Evolutionary conservation across 2,113 vertebrate species (phyloP).

Genomic region (Chitala chitala): DNA sequence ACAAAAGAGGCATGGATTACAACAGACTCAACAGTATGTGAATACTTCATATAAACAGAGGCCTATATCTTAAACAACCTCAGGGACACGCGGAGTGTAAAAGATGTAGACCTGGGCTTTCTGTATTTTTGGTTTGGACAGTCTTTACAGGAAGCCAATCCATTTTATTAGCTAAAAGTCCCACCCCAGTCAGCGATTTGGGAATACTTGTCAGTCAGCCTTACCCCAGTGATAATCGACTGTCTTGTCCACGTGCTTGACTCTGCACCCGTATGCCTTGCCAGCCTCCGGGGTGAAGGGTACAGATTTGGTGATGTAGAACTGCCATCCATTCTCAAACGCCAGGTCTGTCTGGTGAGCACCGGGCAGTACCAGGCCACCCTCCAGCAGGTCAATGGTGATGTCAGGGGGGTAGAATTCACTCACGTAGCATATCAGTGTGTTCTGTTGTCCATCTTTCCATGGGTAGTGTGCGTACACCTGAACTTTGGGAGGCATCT

Average conservation of each 20-base stretch:
- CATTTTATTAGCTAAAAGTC: no score
- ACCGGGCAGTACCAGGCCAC: fast-evolving
- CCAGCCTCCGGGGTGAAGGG: constrained; percentile 32
- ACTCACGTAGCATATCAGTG: constrained; percentile 65
- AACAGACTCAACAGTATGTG: no score
- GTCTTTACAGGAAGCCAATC: no score
- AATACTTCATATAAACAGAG: no score
- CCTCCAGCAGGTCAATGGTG: constrained; percentile 47
- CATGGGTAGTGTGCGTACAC: constrained; percentile 57
- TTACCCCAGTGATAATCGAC: constrained; percentile 47
- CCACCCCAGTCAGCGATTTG: not conserved
- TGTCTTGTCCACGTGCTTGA: not conserved
- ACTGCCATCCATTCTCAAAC: constrained; percentile 71
- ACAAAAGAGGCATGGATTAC: no score
- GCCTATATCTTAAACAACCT: no score
- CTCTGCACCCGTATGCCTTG: constrained; percentile 31
- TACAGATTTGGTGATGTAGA: constrained; percentile 56
- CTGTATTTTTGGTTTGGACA: no score
- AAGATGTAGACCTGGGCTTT: no score
- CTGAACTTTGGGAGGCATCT: constrained; percentile 50
- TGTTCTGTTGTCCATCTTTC: constrained; percentile 30
- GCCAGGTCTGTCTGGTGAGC: constrained; percentile 56
- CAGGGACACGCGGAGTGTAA: no score
- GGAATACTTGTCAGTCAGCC: not conserved
- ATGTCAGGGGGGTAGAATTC: constrained; percentile 72